phyloP scores from a whole-genome alignment of 2,888 invertebrate species.

The Cecidostiba fungosa region DNA sequence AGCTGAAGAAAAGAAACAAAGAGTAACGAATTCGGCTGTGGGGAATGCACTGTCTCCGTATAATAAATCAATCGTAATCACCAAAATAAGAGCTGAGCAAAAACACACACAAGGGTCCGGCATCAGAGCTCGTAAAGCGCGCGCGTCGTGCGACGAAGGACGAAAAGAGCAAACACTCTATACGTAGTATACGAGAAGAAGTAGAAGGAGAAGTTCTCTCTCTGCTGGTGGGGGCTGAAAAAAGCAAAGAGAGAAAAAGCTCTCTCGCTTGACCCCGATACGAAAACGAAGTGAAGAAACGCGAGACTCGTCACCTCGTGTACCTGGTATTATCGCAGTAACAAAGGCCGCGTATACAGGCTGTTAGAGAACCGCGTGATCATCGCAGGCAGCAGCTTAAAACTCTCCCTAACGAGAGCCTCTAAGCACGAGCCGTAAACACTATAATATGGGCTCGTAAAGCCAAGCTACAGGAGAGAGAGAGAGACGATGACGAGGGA shows the following conservation, averaged over 20 bases:
- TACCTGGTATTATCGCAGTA: neutral
- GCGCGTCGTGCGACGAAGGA: neutral
- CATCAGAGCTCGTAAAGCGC: neutral
- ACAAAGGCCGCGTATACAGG: neutral
- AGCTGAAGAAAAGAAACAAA: neutral
- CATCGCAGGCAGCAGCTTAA: neutral
- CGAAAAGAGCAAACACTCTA: constrained; percentile 17
- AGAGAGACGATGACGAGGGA: neutral
- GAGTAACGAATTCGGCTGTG: neutral
- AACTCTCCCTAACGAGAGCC: neutral
- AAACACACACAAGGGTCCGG: neutral
- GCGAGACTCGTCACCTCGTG: neutral
- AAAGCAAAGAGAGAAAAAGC: neutral
- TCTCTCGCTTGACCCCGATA: constrained; percentile 27
- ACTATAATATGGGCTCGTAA: constrained; percentile 1
- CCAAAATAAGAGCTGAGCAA: constrained; percentile 1
- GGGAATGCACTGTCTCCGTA: constrained; percentile 1
- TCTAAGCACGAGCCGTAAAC: neutral
- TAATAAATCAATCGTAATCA: constrained; percentile 26
- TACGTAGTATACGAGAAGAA: neutral
- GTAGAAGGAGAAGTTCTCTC: neutral
- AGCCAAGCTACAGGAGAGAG: neutral
- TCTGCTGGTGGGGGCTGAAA: neutral
- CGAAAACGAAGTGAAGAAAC: constrained; percentile 22
- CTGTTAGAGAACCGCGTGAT: neutral